Conservation (phyloP, 53 echinoderm and acorn worm species). For the Temnopleurus reevesii region DNA sequence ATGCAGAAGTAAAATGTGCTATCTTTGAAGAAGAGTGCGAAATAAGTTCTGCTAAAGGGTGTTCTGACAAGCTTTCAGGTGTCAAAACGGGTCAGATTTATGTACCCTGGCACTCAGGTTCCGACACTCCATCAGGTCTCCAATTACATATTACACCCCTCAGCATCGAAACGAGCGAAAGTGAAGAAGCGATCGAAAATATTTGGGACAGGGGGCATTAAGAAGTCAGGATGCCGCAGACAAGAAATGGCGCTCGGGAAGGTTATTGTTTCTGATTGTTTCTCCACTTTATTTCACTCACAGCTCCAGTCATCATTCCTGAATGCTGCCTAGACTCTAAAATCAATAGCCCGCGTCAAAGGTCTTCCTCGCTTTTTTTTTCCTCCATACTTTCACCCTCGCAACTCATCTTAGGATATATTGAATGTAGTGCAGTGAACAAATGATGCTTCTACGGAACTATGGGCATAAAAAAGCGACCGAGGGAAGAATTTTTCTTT, state of each 20-base stretch:
- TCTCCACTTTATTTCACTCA: slow-evolving; percentile 25
- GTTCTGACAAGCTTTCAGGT: not conserved
- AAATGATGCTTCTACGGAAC: not conserved
- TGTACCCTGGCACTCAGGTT: not conserved
- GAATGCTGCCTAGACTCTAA: not conserved
- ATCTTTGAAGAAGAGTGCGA: too few species aligned
- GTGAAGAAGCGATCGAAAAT: slow-evolving; percentile 17
- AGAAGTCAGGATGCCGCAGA: slow-evolving; percentile 30
- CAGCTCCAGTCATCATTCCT: not conserved
- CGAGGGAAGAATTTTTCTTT: not conserved
- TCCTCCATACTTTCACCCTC: not conserved
- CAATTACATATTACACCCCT: slow-evolving; percentile 14
- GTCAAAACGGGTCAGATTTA: not conserved
- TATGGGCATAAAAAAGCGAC: not conserved
- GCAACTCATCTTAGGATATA: not conserved
- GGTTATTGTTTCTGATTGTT: slow-evolving; percentile 48
- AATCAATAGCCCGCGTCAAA: not conserved
- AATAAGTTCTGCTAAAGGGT: not conserved
- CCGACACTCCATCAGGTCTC: not conserved
- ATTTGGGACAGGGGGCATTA: slow-evolving; percentile 16
- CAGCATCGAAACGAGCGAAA: slow-evolving; percentile 3
- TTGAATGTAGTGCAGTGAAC: not conserved
- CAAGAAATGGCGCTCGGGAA: not conserved
- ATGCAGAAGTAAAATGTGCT: too few species aligned
- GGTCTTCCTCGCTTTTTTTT: not conserved